Evolutionary conservation across 2,888 invertebrate species (phyloP).

Genomic region (Drosophila mulleri): DNA sequence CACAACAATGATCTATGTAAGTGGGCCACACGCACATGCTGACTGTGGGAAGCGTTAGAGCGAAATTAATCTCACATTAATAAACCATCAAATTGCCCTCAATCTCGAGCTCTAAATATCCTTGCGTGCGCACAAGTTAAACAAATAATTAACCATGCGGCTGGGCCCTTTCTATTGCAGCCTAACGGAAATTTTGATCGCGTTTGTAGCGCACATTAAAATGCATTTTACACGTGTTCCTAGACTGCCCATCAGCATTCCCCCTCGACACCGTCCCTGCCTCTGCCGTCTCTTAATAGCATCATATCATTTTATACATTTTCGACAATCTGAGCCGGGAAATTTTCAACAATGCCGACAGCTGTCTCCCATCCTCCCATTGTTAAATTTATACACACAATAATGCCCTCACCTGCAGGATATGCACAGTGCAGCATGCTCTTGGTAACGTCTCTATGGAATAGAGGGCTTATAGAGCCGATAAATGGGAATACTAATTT

Average conservation of each 20-base stretch:
- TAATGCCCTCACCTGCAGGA: constrained; percentile 37
- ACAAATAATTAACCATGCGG: constrained; percentile 78
- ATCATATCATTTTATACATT: constrained; percentile 13
- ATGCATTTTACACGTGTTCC: constrained; percentile 73
- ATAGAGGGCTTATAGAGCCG: background rate
- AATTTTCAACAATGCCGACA: constrained; percentile 82
- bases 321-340: constrained; percentile 82
- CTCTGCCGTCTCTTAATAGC: background rate
- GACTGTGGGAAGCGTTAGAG: constrained; percentile 74
- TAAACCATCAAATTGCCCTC: constrained; percentile 52
- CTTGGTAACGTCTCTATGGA: background rate
- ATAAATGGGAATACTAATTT: background rate
- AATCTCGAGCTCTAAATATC: constrained; percentile 31
- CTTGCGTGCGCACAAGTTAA: constrained; percentile 72
- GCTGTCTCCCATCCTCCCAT: constrained; percentile 67
- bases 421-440: background rate
- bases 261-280: background rate
- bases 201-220: constrained; percentile 75
- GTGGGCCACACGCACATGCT: background rate
- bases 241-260: constrained; percentile 17
- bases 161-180: constrained; percentile 1
- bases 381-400: constrained; percentile 45
- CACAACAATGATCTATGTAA: constrained; percentile 13
- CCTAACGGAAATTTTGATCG: constrained; percentile 44
- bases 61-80: constrained; percentile 81